A percentile compares a stretch with the other conserved stretches of the same genome.
phyloP scores from a whole-genome alignment of 2,797 vertebrate species.

The Diplodus puntazzo region DNA sequence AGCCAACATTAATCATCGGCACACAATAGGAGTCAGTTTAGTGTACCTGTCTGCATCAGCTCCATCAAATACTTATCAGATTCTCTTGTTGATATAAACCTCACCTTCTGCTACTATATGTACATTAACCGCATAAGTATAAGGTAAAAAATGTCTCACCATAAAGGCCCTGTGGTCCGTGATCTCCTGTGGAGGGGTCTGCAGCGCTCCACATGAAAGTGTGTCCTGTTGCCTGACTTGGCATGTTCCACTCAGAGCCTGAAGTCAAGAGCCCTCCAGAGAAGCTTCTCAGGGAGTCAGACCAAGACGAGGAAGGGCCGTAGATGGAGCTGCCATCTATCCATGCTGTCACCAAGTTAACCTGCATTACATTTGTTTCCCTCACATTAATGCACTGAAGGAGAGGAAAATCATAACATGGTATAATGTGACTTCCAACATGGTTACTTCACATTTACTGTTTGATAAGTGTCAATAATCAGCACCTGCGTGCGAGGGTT shows the following conservation, averaged over 20 bases:
- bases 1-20: neutral
- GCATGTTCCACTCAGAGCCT: constrained; percentile 80
- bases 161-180: constrained; percentile 83
- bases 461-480: neutral
- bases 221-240: constrained; percentile 66
- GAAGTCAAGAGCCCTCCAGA: constrained; percentile 85
- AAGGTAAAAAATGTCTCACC: constrained; percentile 78
- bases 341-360: constrained; percentile 93
- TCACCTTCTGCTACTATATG: too few relatives aligned
- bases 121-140: neutral
- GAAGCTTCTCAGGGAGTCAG: constrained; percentile 92
- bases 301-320: constrained; percentile 92
- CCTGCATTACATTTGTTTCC: constrained; percentile 74
- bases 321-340: constrained; percentile 98
- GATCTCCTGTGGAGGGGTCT: constrained; percentile 88
- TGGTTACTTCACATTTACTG: neutral
- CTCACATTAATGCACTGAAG: neutral
- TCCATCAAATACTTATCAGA: too few relatives aligned
- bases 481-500: constrained; percentile 91
- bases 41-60: neutral
- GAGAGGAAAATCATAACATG: neutral
- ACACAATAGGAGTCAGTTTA: neutral
- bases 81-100: too few relatives aligned
- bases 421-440: neutral
- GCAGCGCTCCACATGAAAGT: constrained; percentile 91